Percentiles rank a stretch among this genome's conserved stretches.
These are phyloP conservation scores for Spilogale gracilis DNA, from an alignment of 2,113 vertebrate genomes.

Conservation along the genomic window DNA sequence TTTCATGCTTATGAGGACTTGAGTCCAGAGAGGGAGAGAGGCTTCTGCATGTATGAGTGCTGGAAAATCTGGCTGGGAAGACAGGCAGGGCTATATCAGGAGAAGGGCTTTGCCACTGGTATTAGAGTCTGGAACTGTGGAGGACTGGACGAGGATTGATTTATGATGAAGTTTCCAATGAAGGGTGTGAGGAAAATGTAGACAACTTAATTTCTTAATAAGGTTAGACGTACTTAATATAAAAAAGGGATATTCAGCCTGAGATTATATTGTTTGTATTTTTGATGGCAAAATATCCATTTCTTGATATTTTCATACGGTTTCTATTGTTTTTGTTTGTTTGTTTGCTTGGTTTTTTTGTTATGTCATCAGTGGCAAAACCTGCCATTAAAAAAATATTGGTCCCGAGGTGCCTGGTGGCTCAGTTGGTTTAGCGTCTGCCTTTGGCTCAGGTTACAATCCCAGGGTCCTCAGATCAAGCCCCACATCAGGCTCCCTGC, in stretches of 20 bases:
- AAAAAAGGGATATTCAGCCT: not conserved
- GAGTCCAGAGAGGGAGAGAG: not conserved
- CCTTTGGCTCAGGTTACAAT: no score
- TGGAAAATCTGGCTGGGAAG: not conserved
- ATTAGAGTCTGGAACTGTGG: not conserved
- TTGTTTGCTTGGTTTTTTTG: not conserved
- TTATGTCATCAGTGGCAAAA: not conserved
- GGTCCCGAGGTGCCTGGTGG: not conserved
- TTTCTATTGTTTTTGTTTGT: no score
- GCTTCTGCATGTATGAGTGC: not conserved
- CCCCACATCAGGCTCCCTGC: no score
- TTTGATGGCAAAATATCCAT: not conserved
- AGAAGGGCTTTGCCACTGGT: not conserved
- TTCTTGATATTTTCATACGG: not conserved
- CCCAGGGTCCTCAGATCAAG: no score
- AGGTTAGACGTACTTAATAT: not conserved
- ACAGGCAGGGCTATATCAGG: not conserved
- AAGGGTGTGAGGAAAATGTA: not conserved
- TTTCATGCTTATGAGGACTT: not conserved
- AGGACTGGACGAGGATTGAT: not conserved
- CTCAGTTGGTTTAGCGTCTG: no score
- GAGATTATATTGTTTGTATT: not conserved
- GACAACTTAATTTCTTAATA: not conserved
- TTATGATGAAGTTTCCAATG: not conserved
- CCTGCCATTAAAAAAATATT: not conserved